Conservation (phyloP, 2,113 vertebrate species). For the Gnathonemus echidnorhynchus region DNA sequence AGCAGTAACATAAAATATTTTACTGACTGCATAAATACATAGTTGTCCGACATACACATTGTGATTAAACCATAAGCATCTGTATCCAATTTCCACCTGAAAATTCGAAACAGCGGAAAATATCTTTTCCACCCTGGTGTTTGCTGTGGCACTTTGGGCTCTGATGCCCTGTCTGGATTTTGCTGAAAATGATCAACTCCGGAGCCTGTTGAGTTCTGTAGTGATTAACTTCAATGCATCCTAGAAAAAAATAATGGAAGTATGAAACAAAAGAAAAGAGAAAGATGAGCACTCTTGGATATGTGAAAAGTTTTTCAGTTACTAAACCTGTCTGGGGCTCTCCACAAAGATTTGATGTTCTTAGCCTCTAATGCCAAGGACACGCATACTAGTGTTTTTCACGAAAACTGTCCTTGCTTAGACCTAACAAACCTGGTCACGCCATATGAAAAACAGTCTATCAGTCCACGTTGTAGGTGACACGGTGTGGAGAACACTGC, state of each 20-base stretch:
- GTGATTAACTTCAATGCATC: background rate
- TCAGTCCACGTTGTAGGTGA: background rate
- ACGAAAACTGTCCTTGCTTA: background rate
- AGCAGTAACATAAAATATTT: background rate
- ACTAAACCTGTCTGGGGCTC: background rate
- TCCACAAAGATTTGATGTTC: background rate
- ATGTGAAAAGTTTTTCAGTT: background rate
- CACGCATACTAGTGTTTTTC: background rate
- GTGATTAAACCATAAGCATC: background rate
- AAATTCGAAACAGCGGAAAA: background rate
- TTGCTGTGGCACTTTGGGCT: background rate
- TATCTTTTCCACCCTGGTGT: background rate
- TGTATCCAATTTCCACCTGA: background rate
- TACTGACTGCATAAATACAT: background rate
- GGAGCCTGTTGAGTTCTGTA: background rate
- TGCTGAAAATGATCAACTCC: background rate
- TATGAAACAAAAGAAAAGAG: background rate
- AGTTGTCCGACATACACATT: background rate
- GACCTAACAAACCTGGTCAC: background rate
- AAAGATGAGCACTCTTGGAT: background rate
- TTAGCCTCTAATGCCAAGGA: background rate
- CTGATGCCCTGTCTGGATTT: background rate
- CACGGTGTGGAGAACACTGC: background rate
- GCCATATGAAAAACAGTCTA: background rate
- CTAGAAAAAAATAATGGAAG: background rate